Conservation (phyloP, 2,888 invertebrate species). For the Archaeoteleia sp. region DNA sequence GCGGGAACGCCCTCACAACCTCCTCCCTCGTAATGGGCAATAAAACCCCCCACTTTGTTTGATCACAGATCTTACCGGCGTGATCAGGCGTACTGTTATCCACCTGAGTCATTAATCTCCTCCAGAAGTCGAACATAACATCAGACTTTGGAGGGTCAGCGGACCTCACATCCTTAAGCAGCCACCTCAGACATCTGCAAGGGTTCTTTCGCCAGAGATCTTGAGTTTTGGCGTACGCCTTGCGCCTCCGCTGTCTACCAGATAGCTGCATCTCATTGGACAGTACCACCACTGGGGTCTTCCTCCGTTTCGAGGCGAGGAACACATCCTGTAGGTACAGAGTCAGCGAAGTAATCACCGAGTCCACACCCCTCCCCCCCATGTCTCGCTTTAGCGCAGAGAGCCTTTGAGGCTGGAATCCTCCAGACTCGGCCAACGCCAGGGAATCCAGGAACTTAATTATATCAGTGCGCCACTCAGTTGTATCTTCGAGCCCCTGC, state of each 20-base stretch:
- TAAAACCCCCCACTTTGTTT: neutral
- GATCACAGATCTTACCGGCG: neutral
- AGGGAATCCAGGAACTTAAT: too few species aligned
- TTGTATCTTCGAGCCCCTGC: too few species aligned
- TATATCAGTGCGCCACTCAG: too few species aligned
- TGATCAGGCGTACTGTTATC: neutral
- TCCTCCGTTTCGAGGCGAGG: neutral
- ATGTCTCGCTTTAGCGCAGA: too few species aligned
- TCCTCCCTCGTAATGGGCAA: neutral
- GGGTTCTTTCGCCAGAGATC: conserved; percentile 34
- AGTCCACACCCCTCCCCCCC: too few species aligned
- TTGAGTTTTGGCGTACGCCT: conserved; percentile 35
- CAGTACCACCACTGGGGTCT: neutral
- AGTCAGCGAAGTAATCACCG: too few species aligned
- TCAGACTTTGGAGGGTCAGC: neutral
- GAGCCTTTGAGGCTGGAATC: too few species aligned
- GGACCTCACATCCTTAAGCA: conserved; percentile 21
- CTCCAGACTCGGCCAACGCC: too few species aligned
- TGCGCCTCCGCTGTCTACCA: conserved; percentile 11
- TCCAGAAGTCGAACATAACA: neutral
- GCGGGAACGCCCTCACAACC: neutral
- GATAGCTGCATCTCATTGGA: neutral
- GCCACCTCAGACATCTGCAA: conserved; percentile 7
- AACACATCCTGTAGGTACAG: too few species aligned
- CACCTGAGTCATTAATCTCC: neutral